Percentiles rank a stretch among this genome's conserved stretches.
Conservation (phyloP, 1,140 invertebrate species). For the Apolygus lucorum region DNA sequence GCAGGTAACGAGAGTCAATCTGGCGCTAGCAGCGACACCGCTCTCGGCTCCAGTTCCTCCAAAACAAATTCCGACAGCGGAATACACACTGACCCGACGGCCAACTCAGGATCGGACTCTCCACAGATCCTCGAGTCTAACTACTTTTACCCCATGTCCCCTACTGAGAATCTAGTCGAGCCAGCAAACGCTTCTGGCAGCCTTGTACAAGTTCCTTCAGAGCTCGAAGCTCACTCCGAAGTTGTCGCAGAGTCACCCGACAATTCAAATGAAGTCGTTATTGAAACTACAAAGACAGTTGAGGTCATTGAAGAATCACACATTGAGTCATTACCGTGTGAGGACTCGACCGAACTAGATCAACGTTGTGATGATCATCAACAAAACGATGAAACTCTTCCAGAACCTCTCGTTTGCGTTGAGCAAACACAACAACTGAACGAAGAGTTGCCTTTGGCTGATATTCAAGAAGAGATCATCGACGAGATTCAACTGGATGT, state of each 20-base stretch:
- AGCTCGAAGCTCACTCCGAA: neutral
- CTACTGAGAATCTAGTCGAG: slow-evolving; percentile 16
- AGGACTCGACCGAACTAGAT: neutral
- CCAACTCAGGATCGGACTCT: slow-evolving; percentile 30
- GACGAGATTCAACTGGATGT: neutral
- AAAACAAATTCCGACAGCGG: slow-evolving; percentile 35
- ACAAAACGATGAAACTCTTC: no score
- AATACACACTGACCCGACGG: slow-evolving; percentile 32
- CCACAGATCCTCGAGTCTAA: slow-evolving; percentile 21
- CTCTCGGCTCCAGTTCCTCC: slow-evolving; percentile 28
- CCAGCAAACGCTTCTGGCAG: slow-evolving; percentile 8
- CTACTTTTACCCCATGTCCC: slow-evolving; percentile 10
- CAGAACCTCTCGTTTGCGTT: neutral
- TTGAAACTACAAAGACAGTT: neutral
- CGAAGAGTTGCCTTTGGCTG: neutral
- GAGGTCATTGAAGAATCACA: neutral
- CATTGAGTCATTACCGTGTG: neutral
- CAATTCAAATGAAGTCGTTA: neutral
- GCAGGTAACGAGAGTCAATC: slow-evolving; percentile 28
- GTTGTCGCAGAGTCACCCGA: slow-evolving; percentile 8
- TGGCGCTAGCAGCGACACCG: slow-evolving; percentile 32
- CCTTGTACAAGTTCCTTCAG: neutral
- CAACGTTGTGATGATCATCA: neutral
- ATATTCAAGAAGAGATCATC: neutral
- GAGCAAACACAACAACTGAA: neutral